Conservation (phyloP, 1,140 invertebrate species). For the Caenorhabditis remanei region DNA sequence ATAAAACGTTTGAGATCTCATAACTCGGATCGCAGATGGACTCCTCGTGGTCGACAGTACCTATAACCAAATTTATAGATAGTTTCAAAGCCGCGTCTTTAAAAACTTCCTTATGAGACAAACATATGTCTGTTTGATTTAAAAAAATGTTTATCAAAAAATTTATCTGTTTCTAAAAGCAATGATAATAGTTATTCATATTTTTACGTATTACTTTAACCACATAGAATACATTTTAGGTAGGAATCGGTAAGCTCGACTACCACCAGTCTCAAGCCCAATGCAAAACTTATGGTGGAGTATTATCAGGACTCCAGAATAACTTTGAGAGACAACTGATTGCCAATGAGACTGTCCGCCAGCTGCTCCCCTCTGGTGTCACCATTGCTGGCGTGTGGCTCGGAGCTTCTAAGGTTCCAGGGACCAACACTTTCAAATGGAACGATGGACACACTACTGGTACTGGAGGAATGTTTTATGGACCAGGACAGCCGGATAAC, state of each 20-base stretch:
- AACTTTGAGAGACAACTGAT: neutral
- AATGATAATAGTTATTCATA: too few relatives aligned
- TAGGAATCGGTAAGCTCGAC: neutral
- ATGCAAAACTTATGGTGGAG: neutral
- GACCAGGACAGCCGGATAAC: constrained; percentile 6
- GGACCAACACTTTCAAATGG: neutral
- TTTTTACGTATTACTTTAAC: too few relatives aligned
- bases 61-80: too few relatives aligned
- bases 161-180: too few relatives aligned
- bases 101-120: too few relatives aligned
- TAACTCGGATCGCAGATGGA: too few relatives aligned
- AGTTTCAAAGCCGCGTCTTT: too few relatives aligned
- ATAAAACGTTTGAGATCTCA: too few relatives aligned
- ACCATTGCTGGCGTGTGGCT: neutral
- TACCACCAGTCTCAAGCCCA: neutral
- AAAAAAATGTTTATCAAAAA: too few relatives aligned
- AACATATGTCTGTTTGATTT: too few relatives aligned
- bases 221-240: too few relatives aligned
- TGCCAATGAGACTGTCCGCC: neutral
- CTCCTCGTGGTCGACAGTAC: too few relatives aligned
- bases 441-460: neutral
- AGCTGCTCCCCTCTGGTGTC: neutral
- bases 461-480: neutral
- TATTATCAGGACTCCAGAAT: neutral
- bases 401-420: neutral